phyloP scores from a whole-genome alignment of 2,797 vertebrate species.

The Sebastes variabilis region DNA sequence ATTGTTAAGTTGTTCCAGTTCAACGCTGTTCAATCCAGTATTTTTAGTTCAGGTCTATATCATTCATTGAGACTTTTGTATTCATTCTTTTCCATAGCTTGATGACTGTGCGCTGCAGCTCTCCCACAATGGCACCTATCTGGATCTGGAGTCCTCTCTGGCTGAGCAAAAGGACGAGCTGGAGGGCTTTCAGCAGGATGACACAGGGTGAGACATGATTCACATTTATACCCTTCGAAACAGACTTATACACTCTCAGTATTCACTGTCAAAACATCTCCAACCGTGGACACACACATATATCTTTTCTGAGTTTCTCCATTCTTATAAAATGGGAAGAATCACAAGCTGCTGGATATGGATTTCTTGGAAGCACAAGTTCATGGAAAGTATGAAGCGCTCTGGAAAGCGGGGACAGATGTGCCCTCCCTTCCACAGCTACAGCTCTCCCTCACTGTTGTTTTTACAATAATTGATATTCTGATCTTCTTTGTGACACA shows the following conservation, averaged over 20 bases:
- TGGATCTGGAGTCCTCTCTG: slow-evolving; percentile 95
- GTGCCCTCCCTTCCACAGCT: slow-evolving; percentile 46
- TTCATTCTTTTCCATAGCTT: slow-evolving; percentile 78
- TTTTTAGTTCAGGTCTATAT: neutral
- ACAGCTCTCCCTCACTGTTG: slow-evolving; percentile 24
- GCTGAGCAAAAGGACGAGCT: slow-evolving; percentile 93
- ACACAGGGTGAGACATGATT: slow-evolving; percentile 85
- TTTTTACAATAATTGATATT: slow-evolving; percentile 34
- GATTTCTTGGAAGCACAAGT: slow-evolving; percentile 66
- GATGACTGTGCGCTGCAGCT: slow-evolving; percentile 95
- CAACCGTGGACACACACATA: neutral
- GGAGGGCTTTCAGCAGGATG: slow-evolving; percentile 94
- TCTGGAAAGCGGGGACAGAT: slow-evolving; percentile 68
- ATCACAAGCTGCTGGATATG: slow-evolving; percentile 63
- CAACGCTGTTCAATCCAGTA: neutral
- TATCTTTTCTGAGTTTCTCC: slow-evolving; percentile 32
- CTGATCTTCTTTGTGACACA: neutral
- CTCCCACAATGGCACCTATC: slow-evolving; percentile 93
- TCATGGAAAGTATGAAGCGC: slow-evolving; percentile 78
- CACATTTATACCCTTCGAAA: slow-evolving; percentile 1
- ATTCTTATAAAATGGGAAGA: slow-evolving; percentile 56
- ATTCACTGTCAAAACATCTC: slow-evolving; percentile 20
- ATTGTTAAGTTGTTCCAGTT: neutral
- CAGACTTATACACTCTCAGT: neutral
- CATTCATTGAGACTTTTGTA: neutral